These are phyloP conservation scores for Bombyx mandarina DNA, from an alignment of 1,140 invertebrate genomes.

Conservation along the genomic window DNA sequence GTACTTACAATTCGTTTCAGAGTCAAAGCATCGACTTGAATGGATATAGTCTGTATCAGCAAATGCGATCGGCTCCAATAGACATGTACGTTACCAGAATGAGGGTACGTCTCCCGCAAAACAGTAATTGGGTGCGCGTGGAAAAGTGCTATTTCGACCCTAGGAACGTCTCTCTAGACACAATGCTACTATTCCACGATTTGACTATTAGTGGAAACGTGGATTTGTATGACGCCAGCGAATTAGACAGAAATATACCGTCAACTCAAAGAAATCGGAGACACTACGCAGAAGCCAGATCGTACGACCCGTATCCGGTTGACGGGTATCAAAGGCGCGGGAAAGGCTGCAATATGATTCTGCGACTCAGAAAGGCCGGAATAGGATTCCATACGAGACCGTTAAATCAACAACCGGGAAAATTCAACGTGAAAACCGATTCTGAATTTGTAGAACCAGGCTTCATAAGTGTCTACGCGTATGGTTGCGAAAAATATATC, in stretches of 20 bases:
- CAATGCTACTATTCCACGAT: constrained; percentile 82
- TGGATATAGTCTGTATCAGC: constrained; percentile 75
- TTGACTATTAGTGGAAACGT: constrained; percentile 83
- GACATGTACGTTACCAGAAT: constrained; percentile 78
- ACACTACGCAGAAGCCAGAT: constrained; percentile 44
- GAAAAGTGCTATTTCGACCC: constrained; percentile 83
- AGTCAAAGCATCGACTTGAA: constrained; percentile 72
- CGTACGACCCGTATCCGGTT: constrained; percentile 47
- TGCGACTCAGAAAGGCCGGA: constrained; percentile 81
- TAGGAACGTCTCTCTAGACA: constrained; percentile 79
- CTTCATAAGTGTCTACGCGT: constrained; percentile 87
- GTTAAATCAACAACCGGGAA: constrained; percentile 67
- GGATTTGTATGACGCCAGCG: constrained; percentile 72
- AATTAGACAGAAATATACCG: constrained; percentile 46
- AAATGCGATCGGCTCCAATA: constrained; percentile 72
- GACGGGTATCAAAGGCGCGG: constrained; percentile 37
- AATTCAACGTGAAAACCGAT: constrained; percentile 83
- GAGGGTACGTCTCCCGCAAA: constrained; percentile 74
- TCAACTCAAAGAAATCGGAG: constrained; percentile 34
- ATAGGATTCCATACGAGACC: constrained; percentile 78
- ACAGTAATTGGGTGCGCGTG: constrained; percentile 76
- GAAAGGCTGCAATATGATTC: constrained; percentile 82
- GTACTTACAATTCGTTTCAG: constrained; percentile 30
- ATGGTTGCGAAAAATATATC: constrained; percentile 78
- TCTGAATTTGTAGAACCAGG: constrained; percentile 86